Evolutionary conservation across 2,888 invertebrate species (phyloP).

Genomic region (Oscheius sp.): DNA sequence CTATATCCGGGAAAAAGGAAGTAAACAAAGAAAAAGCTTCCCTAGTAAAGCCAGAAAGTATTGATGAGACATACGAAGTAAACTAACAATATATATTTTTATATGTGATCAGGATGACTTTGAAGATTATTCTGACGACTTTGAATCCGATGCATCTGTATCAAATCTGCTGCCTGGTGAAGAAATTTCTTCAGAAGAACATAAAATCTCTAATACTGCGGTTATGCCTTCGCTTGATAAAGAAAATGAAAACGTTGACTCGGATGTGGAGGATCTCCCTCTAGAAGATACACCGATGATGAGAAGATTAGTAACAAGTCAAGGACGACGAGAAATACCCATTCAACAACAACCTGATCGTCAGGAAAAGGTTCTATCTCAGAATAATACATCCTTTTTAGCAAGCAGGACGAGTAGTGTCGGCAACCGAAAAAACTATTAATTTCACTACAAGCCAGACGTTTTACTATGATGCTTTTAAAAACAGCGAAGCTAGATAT

Average conservation of each 20-base stretch:
- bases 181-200: neutral
- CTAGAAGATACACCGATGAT: slow-evolving; percentile 34
- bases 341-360: no score
- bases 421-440: slow-evolving; percentile 33
- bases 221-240: no score
- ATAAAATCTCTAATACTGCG: no score
- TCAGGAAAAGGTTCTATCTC: neutral
- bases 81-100: neutral
- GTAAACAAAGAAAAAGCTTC: no score
- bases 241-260: no score
- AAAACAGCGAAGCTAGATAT: slow-evolving; percentile 29
- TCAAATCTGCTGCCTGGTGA: neutral
- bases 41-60: neutral
- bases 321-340: slow-evolving; percentile 30
- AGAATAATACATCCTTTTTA: neutral
- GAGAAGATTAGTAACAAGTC: slow-evolving; percentile 32
- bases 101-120: slow-evolving; percentile 26
- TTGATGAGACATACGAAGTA: slow-evolving; percentile 13
- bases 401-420: slow-evolving; percentile 19
- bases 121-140: slow-evolving; percentile 32
- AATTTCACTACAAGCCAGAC: slow-evolving; percentile 20
- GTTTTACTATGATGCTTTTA: slow-evolving; percentile 4
- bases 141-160: slow-evolving; percentile 19
- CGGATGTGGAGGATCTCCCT: slow-evolving; percentile 20
- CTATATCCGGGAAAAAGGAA: no score